These are phyloP conservation scores for Eidolon helvum DNA, from an alignment of 2,113 vertebrate species.

Conservation along the genomic window DNA sequence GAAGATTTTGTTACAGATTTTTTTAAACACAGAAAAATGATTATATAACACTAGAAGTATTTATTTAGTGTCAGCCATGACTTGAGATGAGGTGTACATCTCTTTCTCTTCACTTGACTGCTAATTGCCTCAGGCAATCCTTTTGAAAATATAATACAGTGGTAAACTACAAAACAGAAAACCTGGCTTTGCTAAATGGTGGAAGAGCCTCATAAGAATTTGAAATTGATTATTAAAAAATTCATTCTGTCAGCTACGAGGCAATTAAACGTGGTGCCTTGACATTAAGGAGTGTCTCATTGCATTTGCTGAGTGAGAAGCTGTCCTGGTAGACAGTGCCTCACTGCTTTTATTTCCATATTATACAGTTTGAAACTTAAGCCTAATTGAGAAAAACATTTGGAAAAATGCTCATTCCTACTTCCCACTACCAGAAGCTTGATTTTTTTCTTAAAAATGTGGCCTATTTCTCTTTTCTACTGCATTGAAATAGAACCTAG, in stretches of 20 bases:
- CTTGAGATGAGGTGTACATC: constrained; percentile 55
- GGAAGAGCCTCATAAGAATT: constrained; percentile 40
- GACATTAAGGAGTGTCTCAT: not conserved
- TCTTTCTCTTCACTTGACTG: constrained; percentile 62
- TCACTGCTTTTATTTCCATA: not conserved
- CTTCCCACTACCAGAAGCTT: not conserved
- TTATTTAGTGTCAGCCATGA: constrained; percentile 67
- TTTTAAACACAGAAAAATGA: constrained; percentile 25
- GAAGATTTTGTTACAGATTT: constrained; percentile 38
- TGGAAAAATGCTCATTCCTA: not conserved
- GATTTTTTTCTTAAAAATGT: not conserved
- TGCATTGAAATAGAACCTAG: not conserved
- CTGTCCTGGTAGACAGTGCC: not conserved
- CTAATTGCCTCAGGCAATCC: constrained; percentile 67
- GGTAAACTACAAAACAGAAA: constrained; percentile 60
- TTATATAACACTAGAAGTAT: constrained; percentile 67
- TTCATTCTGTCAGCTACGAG: not conserved
- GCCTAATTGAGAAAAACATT: not conserved
- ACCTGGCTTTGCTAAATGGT: constrained; percentile 46
- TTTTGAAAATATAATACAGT: constrained; percentile 64
- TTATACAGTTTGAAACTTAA: not conserved
- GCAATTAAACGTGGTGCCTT: constrained; percentile 12
- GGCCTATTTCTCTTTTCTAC: not conserved
- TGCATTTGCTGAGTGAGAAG: constrained; percentile 11
- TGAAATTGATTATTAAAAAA: constrained; percentile 46